Conservation (phyloP, 2,113 vertebrate genomes). For the Zosterops pallidus region DNA sequence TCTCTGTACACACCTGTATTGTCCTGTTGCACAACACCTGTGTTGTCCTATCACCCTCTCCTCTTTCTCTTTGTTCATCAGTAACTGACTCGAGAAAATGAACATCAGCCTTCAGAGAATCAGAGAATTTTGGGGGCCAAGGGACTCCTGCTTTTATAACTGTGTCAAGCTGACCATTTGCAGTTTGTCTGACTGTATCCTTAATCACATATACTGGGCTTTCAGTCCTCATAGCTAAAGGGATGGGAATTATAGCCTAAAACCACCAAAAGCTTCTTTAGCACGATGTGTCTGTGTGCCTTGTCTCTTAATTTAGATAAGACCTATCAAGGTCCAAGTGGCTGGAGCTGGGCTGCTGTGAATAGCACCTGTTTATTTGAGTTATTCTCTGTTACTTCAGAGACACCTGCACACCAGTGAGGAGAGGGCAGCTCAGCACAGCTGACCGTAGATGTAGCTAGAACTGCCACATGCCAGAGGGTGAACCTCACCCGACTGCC, state of each 20-base stretch:
- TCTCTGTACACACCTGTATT: not conserved
- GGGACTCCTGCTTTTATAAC: not conserved
- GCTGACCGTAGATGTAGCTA: accelerated
- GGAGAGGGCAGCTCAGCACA: not conserved
- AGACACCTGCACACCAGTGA: not conserved
- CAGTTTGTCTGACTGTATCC: not conserved
- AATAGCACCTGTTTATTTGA: not conserved
- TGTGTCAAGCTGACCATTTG: not conserved
- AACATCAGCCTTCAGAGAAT: not conserved
- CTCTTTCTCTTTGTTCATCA: not conserved
- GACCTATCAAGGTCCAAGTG: not conserved
- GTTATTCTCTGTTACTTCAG: not conserved
- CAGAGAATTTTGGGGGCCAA: not conserved
- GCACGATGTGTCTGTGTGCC: not conserved
- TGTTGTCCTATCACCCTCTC: not conserved
- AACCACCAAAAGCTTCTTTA: not conserved
- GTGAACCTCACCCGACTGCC: accelerated
- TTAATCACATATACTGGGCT: not conserved
- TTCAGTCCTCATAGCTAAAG: not conserved
- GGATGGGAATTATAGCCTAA: not conserved
- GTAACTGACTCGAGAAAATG: not conserved
- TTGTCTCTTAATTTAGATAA: not conserved
- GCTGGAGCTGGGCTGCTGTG: not conserved
- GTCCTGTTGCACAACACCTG: not conserved
- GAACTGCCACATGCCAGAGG: not conserved